phyloP scores from a whole-genome alignment of 2,113 vertebrate species.

The Thinocorus orbignyianus region DNA sequence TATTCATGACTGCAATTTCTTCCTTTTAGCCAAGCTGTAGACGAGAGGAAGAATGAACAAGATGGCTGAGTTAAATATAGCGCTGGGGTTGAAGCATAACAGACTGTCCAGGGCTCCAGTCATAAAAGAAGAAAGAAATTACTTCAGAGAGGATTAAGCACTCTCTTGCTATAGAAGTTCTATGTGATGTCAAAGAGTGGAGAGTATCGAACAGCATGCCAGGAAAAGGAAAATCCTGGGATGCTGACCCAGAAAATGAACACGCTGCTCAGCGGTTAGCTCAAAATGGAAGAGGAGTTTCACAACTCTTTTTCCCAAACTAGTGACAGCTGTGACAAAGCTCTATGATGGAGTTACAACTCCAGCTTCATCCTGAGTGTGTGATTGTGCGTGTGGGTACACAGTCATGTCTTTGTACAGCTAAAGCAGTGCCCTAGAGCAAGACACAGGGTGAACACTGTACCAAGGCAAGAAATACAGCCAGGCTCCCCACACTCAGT shows the following conservation, averaged over 20 bases:
- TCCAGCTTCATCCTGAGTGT: not conserved
- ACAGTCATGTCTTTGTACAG: not conserved
- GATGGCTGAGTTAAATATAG: slow-evolving; percentile 64
- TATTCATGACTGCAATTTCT: slow-evolving; percentile 31
- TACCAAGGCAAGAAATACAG: not conserved
- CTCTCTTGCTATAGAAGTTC: slow-evolving; percentile 31
- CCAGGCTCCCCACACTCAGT: not conserved
- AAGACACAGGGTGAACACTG: not conserved
- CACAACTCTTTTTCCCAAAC: not conserved
- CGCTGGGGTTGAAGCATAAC: not conserved
- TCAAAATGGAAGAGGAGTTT: slow-evolving; percentile 56
- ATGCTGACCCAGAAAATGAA: slow-evolving; percentile 61
- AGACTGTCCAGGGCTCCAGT: slow-evolving; percentile 46
- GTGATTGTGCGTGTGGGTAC: not conserved
- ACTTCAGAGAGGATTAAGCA: slow-evolving; percentile 56
- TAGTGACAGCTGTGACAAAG: slow-evolving; percentile 34
- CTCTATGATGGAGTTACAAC: not conserved
- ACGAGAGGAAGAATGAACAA: slow-evolving; percentile 30
- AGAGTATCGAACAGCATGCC: slow-evolving; percentile 38
- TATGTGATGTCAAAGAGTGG: slow-evolving; percentile 39
- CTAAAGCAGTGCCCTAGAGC: not conserved
- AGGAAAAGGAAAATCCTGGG: slow-evolving; percentile 43
- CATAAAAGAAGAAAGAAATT: slow-evolving; percentile 64
- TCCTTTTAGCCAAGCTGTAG: slow-evolving; percentile 23
- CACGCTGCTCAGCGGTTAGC: not conserved